phyloP scores from a whole-genome alignment of 2,797 vertebrate genomes.

The Amazona finschi region DNA sequence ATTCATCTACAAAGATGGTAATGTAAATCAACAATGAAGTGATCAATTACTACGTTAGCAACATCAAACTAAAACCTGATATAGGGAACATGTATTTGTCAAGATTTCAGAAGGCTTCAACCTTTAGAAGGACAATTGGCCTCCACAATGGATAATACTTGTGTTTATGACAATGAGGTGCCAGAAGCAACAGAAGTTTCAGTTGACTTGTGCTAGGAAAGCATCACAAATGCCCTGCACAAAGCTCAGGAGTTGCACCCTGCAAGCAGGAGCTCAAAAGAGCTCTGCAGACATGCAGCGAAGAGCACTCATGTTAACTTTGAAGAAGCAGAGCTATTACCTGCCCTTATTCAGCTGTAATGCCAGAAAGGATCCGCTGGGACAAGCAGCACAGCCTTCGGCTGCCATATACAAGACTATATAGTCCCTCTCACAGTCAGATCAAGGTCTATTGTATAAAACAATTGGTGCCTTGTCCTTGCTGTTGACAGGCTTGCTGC shows the following conservation, averaged over 20 bases:
- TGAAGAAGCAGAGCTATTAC: background rate
- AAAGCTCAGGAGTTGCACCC: background rate
- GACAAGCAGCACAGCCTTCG: background rate
- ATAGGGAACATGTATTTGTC: background rate
- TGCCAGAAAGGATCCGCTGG: background rate
- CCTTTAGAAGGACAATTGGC: background rate
- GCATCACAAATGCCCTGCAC: fast-evolving
- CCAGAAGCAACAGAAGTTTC: background rate
- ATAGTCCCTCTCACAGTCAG: background rate
- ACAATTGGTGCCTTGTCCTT: background rate
- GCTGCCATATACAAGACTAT: background rate
- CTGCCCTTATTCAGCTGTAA: background rate
- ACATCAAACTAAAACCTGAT: background rate
- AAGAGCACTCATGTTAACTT: background rate
- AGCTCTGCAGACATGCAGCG: background rate
- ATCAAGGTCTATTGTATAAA: background rate
- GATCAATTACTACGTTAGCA: background rate
- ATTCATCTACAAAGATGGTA: background rate
- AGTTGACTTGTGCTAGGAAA: background rate
- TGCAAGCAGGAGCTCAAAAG: background rate
- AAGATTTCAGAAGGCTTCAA: background rate
- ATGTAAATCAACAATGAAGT: background rate
- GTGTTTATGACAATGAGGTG: background rate
- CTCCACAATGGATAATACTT: background rate
- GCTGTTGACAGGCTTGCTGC: background rate